Evolutionary conservation across 2,113 vertebrate species (phyloP), one percentile per base, ranked within the genome.

Genomic region (Meles meles): DNA sequence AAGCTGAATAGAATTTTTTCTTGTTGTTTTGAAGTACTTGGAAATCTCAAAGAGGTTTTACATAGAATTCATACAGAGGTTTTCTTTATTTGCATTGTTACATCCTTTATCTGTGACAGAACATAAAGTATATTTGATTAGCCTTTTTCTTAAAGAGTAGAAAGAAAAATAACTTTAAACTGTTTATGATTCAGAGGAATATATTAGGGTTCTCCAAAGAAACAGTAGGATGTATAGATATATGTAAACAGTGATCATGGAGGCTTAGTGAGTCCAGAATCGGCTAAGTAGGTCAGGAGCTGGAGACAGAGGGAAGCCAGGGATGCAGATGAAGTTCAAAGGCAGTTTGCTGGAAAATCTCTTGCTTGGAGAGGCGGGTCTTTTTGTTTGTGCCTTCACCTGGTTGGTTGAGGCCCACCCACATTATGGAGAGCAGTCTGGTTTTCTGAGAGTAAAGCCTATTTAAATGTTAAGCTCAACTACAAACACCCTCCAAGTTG

Each of bases 1-100:
- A 96, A 98, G 91, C 79, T 85, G 63, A 88, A 97, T 42, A 83
- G 92, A 95, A 88, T 88, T 92, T 98, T 97, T 97, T 34, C 18
- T 87, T 61, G 11, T 44, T n/a, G 14, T n/a, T 90, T 82, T 52
- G 6, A 96, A 94, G 17, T 97, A 93, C 5, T 93, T 98, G 97
- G 97, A 97, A 96, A 90, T 93, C 23, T 95, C 95, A 95, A 89
- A 65, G 84, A 55, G 23, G n/a, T 80, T 94, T 94, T 94, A 83
- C 92, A 83, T 97, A 94, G 97, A 97, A 95, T 71, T 92, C 93
- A 37, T 37, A 88, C 76, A 82, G 55, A 63, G 88, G 55, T 39
- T 20, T 95, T 98, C 96, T 85, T 96, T 88, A 90, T 93, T 97
- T 88, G 79, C 85, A 69, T 0, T 49, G n/a, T 93, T 55, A 94